A percentile compares a stretch with the other conserved stretches of the same genome.
Conservation (phyloP, 1,140 invertebrate genomes). For the Sminthurides bifidus region DNA sequence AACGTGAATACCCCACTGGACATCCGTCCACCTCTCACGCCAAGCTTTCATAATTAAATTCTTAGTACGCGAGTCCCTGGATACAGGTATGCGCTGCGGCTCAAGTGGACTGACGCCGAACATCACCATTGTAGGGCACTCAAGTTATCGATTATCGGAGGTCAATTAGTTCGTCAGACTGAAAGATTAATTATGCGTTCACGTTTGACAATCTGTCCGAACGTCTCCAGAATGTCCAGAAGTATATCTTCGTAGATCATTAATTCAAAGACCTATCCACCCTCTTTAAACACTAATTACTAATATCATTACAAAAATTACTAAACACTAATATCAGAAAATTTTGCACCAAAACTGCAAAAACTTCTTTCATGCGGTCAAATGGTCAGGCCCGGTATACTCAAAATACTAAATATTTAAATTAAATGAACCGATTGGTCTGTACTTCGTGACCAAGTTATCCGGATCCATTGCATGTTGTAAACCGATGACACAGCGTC, state of each 20-base stretch:
- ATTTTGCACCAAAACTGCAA: no score
- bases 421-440: no score
- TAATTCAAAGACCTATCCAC: neutral
- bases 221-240: neutral
- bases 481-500: no score
- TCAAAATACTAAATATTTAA: no score
- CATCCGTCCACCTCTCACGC: slow-evolving; percentile 85
- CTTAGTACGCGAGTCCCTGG: slow-evolving; percentile 69
- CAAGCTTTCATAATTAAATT: slow-evolving; percentile 74
- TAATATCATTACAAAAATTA: neutral
- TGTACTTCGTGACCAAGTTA: no score
- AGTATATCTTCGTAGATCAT: neutral
- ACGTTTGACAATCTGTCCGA: neutral
- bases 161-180: no score
- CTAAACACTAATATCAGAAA: no score
- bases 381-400: no score
- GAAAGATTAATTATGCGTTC: neutral
- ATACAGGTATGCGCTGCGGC: neutral
- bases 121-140: neutral
- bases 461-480: no score
- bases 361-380: no score
- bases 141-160: no score
- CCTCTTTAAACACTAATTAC: neutral
- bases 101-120: neutral
- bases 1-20: slow-evolving; percentile 90